These are phyloP conservation scores for Dynastes maya DNA, from an alignment of 2,888 invertebrate genomes.

Conservation along the genomic window DNA sequence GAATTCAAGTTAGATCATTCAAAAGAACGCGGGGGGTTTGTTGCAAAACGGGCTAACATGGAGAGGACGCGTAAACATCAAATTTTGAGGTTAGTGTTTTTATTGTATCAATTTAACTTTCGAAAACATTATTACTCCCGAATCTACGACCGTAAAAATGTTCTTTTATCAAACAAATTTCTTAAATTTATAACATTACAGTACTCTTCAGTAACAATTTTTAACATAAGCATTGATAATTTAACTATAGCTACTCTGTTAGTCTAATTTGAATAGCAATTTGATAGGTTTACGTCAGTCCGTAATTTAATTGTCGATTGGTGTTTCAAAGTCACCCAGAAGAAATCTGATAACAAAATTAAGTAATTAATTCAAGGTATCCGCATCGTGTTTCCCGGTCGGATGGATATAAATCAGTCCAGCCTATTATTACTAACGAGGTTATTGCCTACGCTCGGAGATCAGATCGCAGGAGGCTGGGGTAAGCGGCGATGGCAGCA, in stretches of 20 bases:
- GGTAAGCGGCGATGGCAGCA: neutral
- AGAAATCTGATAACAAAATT: constrained; percentile 49
- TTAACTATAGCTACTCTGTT: neutral
- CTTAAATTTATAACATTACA: no score
- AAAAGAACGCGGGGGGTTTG: no score
- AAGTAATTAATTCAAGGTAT: constrained; percentile 55
- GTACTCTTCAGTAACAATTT: no score
- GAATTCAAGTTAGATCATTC: no score
- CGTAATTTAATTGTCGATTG: constrained; percentile 4
- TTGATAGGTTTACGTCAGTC: neutral
- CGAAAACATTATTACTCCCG: no score
- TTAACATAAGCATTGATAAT: no score
- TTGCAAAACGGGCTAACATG: no score
- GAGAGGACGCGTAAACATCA: no score
- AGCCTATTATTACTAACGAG: constrained; percentile 60
- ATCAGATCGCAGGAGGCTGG: constrained; percentile 55
- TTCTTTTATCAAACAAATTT: no score
- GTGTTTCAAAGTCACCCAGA: constrained; percentile 19
- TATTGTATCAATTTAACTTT: no score
- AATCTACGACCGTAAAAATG: no score
- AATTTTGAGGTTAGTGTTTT: no score
- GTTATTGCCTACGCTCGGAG: constrained; percentile 57
- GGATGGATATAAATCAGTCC: constrained; percentile 57
- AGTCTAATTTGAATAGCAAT: neutral
- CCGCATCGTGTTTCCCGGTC: constrained; percentile 50